Conservation (phyloP, 37 sponge, comb jelly and placozoan species). For the Petrosia ficiformis region DNA sequence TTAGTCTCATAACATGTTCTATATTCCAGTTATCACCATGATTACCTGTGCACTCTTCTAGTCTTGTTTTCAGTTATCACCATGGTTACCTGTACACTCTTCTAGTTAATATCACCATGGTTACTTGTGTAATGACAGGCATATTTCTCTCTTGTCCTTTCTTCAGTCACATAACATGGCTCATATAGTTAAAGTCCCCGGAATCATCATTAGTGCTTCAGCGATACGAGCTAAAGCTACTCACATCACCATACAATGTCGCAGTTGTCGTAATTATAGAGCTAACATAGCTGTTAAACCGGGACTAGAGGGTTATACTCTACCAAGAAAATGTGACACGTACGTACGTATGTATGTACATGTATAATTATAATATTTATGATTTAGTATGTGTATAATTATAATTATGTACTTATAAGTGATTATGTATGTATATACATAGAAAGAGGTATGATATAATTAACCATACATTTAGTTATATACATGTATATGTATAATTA, state of each 20-base stretch:
- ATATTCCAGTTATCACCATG: no score
- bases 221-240: slow-evolving; percentile 94
- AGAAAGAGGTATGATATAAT: neutral
- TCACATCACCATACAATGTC: slow-evolving; percentile 92
- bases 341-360: no score
- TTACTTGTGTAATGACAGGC: no score
- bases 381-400: no score
- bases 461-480: neutral
- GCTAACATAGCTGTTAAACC: slow-evolving; percentile 80
- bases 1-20: no score
- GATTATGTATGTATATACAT: no score
- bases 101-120: no score
- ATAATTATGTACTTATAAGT: no score
- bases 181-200: slow-evolving; percentile 91
- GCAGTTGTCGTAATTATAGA: slow-evolving; percentile 74
- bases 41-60: no score
- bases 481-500: neutral
- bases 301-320: slow-evolving; percentile 92
- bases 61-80: no score
- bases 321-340: slow-evolving; percentile 88
- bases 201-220: slow-evolving; percentile 94
- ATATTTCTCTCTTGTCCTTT: neutral
- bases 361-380: neutral
- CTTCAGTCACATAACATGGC: slow-evolving; percentile 95
- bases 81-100: no score